These are phyloP conservation scores for Mycteria americana DNA, from an alignment of 2,797 vertebrate genomes.

Conservation along the genomic window DNA sequence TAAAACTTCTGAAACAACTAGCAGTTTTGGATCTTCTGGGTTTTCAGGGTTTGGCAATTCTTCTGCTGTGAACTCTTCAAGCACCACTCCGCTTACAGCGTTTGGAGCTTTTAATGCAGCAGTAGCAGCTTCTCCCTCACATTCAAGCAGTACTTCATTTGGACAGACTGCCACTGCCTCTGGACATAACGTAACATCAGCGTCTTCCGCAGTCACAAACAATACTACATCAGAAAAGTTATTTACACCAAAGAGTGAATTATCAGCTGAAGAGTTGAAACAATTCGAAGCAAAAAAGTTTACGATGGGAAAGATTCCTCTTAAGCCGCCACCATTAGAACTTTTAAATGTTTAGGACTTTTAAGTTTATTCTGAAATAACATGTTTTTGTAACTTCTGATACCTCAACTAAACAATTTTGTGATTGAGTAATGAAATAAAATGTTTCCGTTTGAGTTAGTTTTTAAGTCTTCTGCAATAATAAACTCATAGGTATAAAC, in stretches of 20 bases:
- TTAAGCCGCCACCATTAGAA: constrained; percentile 82
- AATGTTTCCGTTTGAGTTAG: neutral
- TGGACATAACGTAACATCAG: neutral
- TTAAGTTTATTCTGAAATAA: neutral
- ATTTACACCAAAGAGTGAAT: constrained; percentile 80
- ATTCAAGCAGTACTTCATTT: constrained; percentile 1
- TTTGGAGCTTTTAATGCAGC: constrained; percentile 13
- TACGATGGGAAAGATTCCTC: constrained; percentile 86
- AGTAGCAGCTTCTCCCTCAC: neutral
- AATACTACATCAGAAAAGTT: constrained; percentile 58
- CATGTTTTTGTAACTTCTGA: neutral
- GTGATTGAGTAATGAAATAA: neutral
- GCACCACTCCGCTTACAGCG: neutral
- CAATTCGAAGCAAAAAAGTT: constrained; percentile 88
- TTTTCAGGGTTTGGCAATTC: constrained; percentile 63
- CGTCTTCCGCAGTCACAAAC: neutral
- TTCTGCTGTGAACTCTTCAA: neutral
- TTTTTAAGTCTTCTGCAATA: neutral
- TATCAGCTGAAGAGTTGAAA: constrained; percentile 83
- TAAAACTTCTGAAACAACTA: constrained; percentile 28
- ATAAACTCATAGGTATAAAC: neutral
- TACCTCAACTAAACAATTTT: neutral
- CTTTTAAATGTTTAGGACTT: constrained; percentile 74
- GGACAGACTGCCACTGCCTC: constrained; percentile 45
- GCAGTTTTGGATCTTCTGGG: constrained; percentile 44